These are phyloP conservation scores for Rafetus swinhoei DNA, from an alignment of 2,113 vertebrate genomes.

Conservation along the genomic window DNA sequence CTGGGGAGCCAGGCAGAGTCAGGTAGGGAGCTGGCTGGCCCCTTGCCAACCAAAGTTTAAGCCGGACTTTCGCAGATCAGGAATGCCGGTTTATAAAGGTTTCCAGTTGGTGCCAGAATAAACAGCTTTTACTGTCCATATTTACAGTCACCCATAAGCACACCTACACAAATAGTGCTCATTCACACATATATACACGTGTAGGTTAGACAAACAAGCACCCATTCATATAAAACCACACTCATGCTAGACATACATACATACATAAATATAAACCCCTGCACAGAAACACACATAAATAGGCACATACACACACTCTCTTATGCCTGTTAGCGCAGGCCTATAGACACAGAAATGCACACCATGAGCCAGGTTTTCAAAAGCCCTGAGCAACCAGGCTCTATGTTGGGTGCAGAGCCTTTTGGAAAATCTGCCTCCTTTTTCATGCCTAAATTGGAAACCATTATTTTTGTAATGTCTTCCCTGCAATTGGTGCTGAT, in stretches of 20 bases:
- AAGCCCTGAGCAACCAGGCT: rapidly evolving
- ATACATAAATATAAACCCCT: background rate
- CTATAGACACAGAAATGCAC: background rate
- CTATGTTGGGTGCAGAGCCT: rapidly evolving
- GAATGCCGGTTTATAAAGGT: too few species aligned
- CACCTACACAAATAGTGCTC: background rate
- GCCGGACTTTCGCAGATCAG: too few species aligned
- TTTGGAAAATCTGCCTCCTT: background rate
- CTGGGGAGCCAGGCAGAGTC: too few species aligned
- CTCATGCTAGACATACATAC: rapidly evolving
- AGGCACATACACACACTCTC: background rate
- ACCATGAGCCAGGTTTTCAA: background rate
- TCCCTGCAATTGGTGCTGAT: background rate
- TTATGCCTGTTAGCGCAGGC: background rate
- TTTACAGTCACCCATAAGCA: rapidly evolving
- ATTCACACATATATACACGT: background rate
- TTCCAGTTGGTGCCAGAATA: too few species aligned
- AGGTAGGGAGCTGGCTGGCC: too few species aligned
- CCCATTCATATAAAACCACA: background rate
- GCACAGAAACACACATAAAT: background rate
- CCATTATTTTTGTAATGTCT: background rate
- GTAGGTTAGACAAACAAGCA: background rate
- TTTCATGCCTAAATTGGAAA: background rate
- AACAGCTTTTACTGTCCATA: background rate
- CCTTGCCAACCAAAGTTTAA: too few species aligned